phyloP scores from a whole-genome alignment of 2,888 invertebrate genomes.

The Lepidocyrtoides sp. region DNA sequence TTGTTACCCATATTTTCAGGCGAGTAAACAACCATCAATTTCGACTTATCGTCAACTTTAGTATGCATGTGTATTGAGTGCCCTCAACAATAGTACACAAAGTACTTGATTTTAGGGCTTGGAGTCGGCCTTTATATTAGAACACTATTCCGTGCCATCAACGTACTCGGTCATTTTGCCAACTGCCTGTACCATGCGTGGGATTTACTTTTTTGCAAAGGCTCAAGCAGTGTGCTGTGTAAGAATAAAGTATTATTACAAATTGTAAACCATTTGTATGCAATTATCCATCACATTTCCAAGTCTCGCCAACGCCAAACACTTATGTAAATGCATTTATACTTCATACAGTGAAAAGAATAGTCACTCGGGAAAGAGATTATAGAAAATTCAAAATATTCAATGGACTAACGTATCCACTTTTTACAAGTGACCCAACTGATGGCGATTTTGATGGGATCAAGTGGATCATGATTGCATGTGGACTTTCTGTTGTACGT shows the following conservation, averaged over 20 bases:
- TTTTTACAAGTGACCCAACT: neutral
- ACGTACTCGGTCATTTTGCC: conserved; percentile 54
- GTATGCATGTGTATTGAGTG: too few species aligned
- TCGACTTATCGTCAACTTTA: neutral
- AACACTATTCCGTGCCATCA: conserved; percentile 74
- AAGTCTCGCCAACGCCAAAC: neutral
- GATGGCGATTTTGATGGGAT: conserved; percentile 28
- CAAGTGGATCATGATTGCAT: conserved; percentile 41
- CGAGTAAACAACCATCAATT: too few species aligned
- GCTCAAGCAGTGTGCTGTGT: conserved; percentile 56
- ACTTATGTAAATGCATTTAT: too few species aligned
- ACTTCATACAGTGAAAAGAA: conserved; percentile 49
- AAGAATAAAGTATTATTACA: neutral
- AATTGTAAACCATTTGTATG: too few species aligned
- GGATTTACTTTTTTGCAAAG: conserved; percentile 79
- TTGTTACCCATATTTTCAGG: conserved; percentile 74
- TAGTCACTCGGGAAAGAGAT: conserved; percentile 44
- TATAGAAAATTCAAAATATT: conserved; percentile 55
- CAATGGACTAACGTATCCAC: conserved; percentile 10
- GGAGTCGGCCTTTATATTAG: conserved; percentile 78
- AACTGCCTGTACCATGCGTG: conserved; percentile 69
- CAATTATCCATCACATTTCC: neutral
- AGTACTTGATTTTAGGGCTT: conserved; percentile 64
- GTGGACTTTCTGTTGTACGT: neutral
- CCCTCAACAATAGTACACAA: neutral